Evolutionary conservation across 92 coral and sea anemone genomes (phyloP).

Genomic region (Phenganax marumi): DNA sequence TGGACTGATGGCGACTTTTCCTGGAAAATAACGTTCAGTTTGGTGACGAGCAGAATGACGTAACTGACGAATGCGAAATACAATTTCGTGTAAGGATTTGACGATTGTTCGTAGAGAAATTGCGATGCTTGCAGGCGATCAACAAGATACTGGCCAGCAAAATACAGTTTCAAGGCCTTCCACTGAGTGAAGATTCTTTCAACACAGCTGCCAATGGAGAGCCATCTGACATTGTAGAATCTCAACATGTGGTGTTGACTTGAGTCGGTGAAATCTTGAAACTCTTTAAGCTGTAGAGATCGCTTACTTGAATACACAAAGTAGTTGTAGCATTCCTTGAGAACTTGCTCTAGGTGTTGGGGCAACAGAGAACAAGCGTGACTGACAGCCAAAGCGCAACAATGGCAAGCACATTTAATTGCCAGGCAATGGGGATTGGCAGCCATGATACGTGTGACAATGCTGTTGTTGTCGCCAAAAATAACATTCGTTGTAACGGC

Average conservation of each 20-base stretch:
- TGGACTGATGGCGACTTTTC: slow-evolving; percentile 31
- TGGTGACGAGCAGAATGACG: slow-evolving; percentile 13
- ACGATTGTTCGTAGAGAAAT: slow-evolving; percentile 22
- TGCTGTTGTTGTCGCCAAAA: slow-evolving; percentile 34
- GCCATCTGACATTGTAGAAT: slow-evolving; percentile 38
- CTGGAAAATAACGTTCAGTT: slow-evolving; percentile 24
- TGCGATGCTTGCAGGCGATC: slow-evolving; percentile 14
- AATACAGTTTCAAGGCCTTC: not conserved
- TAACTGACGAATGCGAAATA: slow-evolving; percentile 27
- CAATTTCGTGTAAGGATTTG: slow-evolving; percentile 27
- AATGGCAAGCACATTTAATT: slow-evolving; percentile 33
- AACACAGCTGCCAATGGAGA: slow-evolving; percentile 34
- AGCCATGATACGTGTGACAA: slow-evolving; percentile 26
- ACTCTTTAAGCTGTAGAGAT: slow-evolving; percentile 11
- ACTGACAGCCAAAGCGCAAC: slow-evolving; percentile 14
- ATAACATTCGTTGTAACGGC: slow-evolving; percentile 20
- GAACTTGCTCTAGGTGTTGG: slow-evolving; percentile 15
- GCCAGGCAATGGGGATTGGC: slow-evolving; percentile 33
- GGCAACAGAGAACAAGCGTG: slow-evolving; percentile 23
- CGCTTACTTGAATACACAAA: slow-evolving; percentile 28
- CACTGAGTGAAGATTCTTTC: slow-evolving; percentile 26
- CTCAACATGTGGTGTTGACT: slow-evolving; percentile 16
- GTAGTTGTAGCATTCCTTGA: slow-evolving; percentile 35
- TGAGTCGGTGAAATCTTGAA: slow-evolving; percentile 18
- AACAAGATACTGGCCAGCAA: slow-evolving; percentile 25